phyloP scores from a whole-genome alignment of 37 sponge, comb jelly and placozoan species.

The Hexactinellida sp. region DNA sequence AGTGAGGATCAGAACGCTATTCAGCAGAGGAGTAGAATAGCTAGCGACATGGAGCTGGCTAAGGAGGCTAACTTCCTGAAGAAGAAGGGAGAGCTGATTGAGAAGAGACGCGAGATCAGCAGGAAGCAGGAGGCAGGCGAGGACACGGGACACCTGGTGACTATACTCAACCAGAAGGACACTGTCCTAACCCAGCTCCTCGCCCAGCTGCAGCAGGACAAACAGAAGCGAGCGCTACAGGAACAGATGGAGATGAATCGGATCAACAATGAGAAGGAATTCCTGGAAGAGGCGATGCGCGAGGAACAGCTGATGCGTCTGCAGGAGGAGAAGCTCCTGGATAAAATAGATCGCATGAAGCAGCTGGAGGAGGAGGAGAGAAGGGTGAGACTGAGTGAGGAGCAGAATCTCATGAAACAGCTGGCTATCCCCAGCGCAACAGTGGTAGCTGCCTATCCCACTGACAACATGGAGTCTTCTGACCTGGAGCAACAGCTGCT shows the following conservation, averaged over 20 bases:
- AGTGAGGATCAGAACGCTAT: background rate
- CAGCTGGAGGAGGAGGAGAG: background rate
- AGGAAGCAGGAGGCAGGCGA: background rate
- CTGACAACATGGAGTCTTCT: background rate
- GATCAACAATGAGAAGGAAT: background rate
- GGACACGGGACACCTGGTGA: background rate
- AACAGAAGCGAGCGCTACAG: background rate
- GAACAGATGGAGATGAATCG: background rate
- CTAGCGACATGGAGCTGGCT: background rate
- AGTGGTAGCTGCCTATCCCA: background rate
- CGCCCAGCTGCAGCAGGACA: background rate
- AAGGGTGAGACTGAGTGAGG: background rate
- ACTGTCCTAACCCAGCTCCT: background rate
- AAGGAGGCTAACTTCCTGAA: constrained; percentile 1
- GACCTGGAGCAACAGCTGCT: background rate
- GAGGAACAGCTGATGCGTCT: constrained; percentile 2
- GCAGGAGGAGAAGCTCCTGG: background rate
- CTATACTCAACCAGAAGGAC: background rate
- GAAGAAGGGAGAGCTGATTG: constrained; percentile 4
- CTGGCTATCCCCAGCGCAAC: background rate
- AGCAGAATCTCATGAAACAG: background rate
- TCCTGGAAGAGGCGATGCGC: background rate
- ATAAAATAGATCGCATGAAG: background rate
- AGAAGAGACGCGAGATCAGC: constrained; percentile 3
- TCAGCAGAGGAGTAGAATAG: background rate